Base-by-base conservation (phyloP, 2,888 invertebrate genomes). In the Hirtodrosophila alboralis region DNA sequence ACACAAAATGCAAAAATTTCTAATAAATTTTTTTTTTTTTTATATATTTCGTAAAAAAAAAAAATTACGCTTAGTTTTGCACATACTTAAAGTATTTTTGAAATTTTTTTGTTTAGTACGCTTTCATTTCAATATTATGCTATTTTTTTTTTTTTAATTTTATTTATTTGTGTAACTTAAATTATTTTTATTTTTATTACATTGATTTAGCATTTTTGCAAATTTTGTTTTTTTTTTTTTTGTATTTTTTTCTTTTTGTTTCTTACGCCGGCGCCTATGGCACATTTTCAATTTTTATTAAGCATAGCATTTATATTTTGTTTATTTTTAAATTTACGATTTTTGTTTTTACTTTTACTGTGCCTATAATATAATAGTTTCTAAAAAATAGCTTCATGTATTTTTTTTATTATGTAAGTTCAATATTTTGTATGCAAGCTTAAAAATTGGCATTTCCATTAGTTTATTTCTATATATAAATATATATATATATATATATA, bases 361-460 rank as follows among this genome's bases (percentile, higher is more conserved):
- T 63, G 38, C 43, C 63, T 61, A 68, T 56, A 45, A 62, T 67
- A 56, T 71, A 84, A 84, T 86, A 79, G 85, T 86, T 54, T 80
- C 86, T 84, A 79, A 79, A 79, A 79, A 79, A 80, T 80, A 80
- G 66, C 72, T 71, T 72, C 59, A 59, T 61, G 43, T 67, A 62
- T 71, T 47, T n/a, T n/a, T n/a, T n/a, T n/a, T n/a, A n/a, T n/a
- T 38, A 54, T 75, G 54, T 73, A 71, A 68, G 66, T 73, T 68
- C 74, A 68, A 67, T 73, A 40, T 48, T 41, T 36, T 9, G 43
- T 49, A 62, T 77, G 63, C 70, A 80, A 80, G 79, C 80, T 65
- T 76, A 53, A 67, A 83, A 79, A 76, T 86, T 75, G 86, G 84
- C 86, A 85, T 80, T 79, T 79, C 38, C 44, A 54, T 78, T 85